Evolutionary conservation across 2,113 vertebrate species (phyloP).

Genomic region (Gulo gulo): DNA sequence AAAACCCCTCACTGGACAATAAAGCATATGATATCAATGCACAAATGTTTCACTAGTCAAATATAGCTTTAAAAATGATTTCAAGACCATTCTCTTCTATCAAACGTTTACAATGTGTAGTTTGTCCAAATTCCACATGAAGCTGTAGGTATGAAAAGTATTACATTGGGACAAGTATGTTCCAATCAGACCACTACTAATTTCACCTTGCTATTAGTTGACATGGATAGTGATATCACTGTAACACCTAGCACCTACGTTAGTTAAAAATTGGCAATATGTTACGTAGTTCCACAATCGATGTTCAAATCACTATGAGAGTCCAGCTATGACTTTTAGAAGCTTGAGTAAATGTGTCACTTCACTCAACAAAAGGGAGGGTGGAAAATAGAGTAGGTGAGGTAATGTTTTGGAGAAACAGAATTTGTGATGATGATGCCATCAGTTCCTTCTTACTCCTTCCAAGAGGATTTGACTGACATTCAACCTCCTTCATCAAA

Average conservation of each 20-base stretch:
- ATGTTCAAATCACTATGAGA: background rate
- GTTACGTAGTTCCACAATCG: background rate
- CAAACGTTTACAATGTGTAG: background rate
- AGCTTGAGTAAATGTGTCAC: background rate
- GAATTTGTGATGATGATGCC: background rate
- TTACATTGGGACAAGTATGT: background rate
- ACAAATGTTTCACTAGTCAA: background rate
- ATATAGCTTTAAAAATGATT: background rate
- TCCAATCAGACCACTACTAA: background rate
- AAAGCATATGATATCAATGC: background rate
- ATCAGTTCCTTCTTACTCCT: background rate
- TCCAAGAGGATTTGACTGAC: background rate
- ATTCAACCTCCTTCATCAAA: background rate
- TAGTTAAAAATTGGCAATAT: background rate
- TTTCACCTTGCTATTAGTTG: background rate
- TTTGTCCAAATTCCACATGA: background rate
- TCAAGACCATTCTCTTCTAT: background rate
- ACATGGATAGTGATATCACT: background rate
- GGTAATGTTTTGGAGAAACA: background rate
- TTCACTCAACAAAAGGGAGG: background rate
- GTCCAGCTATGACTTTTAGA: background rate
- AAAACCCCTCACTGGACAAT: background rate
- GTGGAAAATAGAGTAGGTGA: accelerated
- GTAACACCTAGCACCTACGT: background rate
- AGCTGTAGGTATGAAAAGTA: background rate